Percentiles rank a stretch among this genome's conserved stretches.
phyloP scores from a whole-genome alignment of 2,888 invertebrate genomes.

The Gymnosoma rotundatum region DNA sequence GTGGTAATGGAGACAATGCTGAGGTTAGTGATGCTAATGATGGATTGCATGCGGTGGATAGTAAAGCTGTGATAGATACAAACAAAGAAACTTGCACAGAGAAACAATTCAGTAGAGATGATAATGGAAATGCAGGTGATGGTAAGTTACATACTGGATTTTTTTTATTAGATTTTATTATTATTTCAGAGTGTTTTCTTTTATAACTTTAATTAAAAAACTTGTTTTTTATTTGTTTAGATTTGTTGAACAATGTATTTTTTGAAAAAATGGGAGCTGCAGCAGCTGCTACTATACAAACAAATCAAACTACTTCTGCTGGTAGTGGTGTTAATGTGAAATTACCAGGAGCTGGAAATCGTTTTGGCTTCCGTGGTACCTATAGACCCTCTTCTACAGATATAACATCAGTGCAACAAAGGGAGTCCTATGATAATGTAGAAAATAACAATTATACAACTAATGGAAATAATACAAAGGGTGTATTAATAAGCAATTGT shows the following conservation, averaged over 20 bases:
- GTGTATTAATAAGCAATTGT: conserved; percentile 79
- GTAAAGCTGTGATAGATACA: conserved; percentile 70
- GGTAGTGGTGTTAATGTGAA: conserved; percentile 41
- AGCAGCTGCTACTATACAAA: conserved; percentile 67
- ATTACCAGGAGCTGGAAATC: conserved; percentile 84
- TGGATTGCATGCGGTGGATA: conserved; percentile 31
- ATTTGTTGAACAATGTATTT: conserved; percentile 72
- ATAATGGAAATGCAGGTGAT: conserved; percentile 82
- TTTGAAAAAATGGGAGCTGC: conserved; percentile 81
- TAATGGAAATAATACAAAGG: conserved; percentile 76
- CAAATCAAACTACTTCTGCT: conserved; percentile 68
- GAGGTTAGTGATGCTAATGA: conserved; percentile 65
- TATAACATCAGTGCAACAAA: conserved; percentile 87
- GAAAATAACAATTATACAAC: conserved; percentile 83
- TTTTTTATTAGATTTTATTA: not conserved
- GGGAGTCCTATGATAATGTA: conserved; percentile 84
- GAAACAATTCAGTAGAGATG: conserved; percentile 74
- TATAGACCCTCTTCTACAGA: conserved; percentile 83
- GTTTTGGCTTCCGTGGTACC: conserved; percentile 89
- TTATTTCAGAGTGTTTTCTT: conserved; percentile 2
- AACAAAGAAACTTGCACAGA: conserved; percentile 48
- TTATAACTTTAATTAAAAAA: conserved; percentile 12
- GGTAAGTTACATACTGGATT: conserved; percentile 1
- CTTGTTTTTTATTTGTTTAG: conserved; percentile 64
- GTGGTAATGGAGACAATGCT: conserved; percentile 21